A percentile compares a stretch with the other conserved stretches of the same genome.
phyloP scores from a whole-genome alignment of 1,140 invertebrate species.

The Eumeta japonica region DNA sequence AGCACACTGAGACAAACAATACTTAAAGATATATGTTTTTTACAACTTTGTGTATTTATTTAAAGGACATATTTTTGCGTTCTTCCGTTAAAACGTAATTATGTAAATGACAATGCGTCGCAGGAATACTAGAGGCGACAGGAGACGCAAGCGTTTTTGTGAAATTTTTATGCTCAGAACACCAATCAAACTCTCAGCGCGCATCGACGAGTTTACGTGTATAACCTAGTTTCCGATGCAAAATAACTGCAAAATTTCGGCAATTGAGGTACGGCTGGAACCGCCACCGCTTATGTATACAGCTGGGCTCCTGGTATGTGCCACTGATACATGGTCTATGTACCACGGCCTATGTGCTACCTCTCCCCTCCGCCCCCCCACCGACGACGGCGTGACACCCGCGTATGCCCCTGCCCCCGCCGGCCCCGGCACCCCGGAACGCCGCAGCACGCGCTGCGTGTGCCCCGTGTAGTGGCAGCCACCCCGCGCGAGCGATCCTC shows the following conservation, averaged over 20 bases:
- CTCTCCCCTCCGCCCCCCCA: conserved; percentile 25
- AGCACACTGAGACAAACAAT: too few relatives aligned
- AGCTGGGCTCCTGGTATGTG: conserved; percentile 36
- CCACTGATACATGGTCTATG: conserved; percentile 29
- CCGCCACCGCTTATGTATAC: conserved; percentile 38
- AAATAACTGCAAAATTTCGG: conserved; percentile 56
- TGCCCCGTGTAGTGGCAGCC: conserved; percentile 37
- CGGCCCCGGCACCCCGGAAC: neutral
- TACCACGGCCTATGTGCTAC: conserved; percentile 27
- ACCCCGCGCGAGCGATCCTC: conserved; percentile 27
- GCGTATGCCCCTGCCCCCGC: neutral
- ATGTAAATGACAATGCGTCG: too few relatives aligned
- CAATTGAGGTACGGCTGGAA: conserved; percentile 13
- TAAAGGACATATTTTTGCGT: too few relatives aligned
- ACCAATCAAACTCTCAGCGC: too few relatives aligned
- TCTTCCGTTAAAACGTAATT: too few relatives aligned
- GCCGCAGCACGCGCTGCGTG: conserved; percentile 16
- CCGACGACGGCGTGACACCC: too few relatives aligned
- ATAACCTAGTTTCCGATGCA: conserved; percentile 55
- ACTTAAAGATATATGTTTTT: too few relatives aligned
- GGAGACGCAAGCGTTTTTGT: too few relatives aligned
- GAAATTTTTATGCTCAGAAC: too few relatives aligned
- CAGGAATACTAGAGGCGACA: too few relatives aligned
- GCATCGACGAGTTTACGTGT: conserved; percentile 40
- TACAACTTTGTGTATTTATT: too few relatives aligned